Percentiles rank a stretch among this genome's conserved stretches.
phyloP scores from a whole-genome alignment of 2,888 invertebrate genomes.

The Suillia variegata region DNA sequence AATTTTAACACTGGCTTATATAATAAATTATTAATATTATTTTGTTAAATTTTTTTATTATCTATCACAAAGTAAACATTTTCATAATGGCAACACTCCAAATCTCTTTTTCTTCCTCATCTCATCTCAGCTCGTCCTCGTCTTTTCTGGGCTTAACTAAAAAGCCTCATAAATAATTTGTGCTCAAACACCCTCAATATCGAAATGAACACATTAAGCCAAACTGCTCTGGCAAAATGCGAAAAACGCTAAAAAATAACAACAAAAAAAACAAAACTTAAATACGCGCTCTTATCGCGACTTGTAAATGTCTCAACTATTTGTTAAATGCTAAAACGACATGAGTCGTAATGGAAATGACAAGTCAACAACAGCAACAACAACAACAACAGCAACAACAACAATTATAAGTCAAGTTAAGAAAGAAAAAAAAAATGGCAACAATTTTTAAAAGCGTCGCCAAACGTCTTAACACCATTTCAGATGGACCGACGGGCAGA shows the following conservation, averaged over 20 bases:
- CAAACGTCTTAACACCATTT: conserved; percentile 30
- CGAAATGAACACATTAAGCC: conserved; percentile 24
- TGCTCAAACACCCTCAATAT: conserved; percentile 16
- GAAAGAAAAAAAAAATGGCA: conserved; percentile 29
- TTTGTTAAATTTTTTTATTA: conserved; percentile 13
- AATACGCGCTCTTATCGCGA: conserved; percentile 43
- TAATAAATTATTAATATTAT: no score
- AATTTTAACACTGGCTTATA: background rate
- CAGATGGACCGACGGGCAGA: no score
- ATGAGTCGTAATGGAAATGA: conserved; percentile 56
- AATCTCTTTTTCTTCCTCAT: no score
- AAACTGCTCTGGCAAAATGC: conserved; percentile 23
- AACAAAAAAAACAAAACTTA: conserved; percentile 20
- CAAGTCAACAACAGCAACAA: conserved; percentile 46
- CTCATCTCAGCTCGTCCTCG: background rate
- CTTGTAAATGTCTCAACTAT: conserved; percentile 60
- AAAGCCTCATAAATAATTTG: conserved; percentile 25
- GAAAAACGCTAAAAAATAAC: conserved; percentile 25
- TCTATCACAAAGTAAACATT: no score
- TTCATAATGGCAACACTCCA: no score
- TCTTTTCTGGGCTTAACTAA: background rate
- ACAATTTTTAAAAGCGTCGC: conserved; percentile 43
- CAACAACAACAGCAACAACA: conserved; percentile 17
- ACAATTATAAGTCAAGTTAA: background rate
- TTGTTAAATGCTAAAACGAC: conserved; percentile 58